Conservation (phyloP, 2,113 vertebrate genomes). For the Globicephala melas region DNA sequence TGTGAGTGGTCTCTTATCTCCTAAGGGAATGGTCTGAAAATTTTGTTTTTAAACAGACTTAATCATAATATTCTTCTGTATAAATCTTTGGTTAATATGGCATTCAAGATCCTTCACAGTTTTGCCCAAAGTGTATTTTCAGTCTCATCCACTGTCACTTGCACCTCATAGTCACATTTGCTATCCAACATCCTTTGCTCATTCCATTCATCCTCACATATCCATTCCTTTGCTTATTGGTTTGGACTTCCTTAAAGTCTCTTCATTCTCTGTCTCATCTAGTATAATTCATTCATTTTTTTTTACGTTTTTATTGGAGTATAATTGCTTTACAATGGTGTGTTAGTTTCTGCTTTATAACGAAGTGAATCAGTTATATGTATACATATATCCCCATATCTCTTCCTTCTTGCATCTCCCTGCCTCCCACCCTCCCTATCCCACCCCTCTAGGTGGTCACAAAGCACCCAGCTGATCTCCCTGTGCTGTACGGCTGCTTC, state of each 20-base stretch:
- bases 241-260: not conserved
- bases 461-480: too few relatives aligned
- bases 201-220: not conserved
- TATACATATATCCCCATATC: too few relatives aligned
- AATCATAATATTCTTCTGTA: not conserved
- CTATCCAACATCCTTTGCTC: not conserved
- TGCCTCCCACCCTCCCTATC: too few relatives aligned
- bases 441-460: too few relatives aligned
- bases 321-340: too few relatives aligned
- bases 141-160: not conserved
- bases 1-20: not conserved
- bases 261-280: not conserved
- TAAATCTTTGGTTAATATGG: not conserved
- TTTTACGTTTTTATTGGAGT: too few relatives aligned
- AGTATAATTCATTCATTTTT: slow-evolving; percentile 4
- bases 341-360: too few relatives aligned
- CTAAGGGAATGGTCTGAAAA: not conserved
- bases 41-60: not conserved
- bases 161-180: not conserved
- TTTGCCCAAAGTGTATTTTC: not conserved
- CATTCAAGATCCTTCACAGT: not conserved
- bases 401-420: too few relatives aligned
- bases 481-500: too few relatives aligned
- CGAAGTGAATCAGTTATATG: too few relatives aligned
- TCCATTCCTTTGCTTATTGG: not conserved